Percentiles rank a stretch among this genome's conserved stretches.
phyloP scores from a whole-genome alignment of 1,140 invertebrate species.

The Scylla paramamosain region DNA sequence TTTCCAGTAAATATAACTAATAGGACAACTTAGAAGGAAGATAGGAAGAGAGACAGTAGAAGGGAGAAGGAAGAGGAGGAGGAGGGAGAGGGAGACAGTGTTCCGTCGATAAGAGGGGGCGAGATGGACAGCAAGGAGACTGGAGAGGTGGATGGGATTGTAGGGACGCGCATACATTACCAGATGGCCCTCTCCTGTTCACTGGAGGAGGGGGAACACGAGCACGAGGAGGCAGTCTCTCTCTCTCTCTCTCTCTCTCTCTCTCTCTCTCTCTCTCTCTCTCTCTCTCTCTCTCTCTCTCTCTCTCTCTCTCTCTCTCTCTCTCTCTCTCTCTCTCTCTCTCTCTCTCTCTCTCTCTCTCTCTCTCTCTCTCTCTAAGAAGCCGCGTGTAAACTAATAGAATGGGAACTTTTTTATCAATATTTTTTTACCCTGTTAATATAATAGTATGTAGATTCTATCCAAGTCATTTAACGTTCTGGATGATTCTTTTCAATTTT shows the following conservation, averaged over 20 bases:
- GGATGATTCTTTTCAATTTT: background rate
- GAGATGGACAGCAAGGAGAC: conserved; percentile 28
- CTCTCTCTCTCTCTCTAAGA: conserved; percentile 5
- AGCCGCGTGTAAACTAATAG: too few species aligned
- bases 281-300: background rate
- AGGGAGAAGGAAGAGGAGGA: background rate
- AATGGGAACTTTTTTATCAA: too few species aligned
- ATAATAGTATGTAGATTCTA: background rate
- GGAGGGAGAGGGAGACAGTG: background rate
- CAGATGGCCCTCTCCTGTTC: background rate
- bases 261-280: background rate
- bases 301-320: conserved; percentile 13
- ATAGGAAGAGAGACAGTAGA: background rate
- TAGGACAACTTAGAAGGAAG: background rate
- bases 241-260: conserved; percentile 24
- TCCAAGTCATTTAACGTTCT: too few species aligned
- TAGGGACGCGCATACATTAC: conserved; percentile 28
- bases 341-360: conserved; percentile 51
- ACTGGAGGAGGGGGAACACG: conserved; percentile 16
- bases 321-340: conserved; percentile 55
- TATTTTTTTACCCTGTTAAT: background rate
- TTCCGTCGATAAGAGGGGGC: background rate
- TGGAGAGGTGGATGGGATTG: conserved; percentile 30
- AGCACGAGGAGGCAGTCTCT: background rate
- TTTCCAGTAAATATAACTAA: background rate